These are phyloP conservation scores for Furcifer pardalis DNA, from an alignment of 2,797 vertebrate genomes.

Conservation along the genomic window DNA sequence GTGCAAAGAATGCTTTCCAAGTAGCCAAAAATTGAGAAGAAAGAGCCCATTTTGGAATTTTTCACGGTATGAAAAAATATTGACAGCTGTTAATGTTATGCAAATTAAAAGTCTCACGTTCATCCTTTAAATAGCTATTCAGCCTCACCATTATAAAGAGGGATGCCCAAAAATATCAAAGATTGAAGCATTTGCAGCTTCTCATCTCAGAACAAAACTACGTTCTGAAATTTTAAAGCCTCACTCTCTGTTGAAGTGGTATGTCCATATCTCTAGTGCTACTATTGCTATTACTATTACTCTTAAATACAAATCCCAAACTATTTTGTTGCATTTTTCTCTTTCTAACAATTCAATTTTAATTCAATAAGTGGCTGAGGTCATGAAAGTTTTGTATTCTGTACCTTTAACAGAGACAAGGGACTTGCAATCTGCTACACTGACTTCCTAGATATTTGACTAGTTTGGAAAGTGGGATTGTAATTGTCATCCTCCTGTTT, in stretches of 20 bases:
- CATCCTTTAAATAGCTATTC: constrained; percentile 51
- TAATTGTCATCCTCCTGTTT: constrained; percentile 12
- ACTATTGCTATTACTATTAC: not conserved
- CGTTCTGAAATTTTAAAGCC: constrained; percentile 27
- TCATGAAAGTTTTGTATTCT: constrained; percentile 60
- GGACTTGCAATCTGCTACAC: not conserved
- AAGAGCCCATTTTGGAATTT: constrained; percentile 60
- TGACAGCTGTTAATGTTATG: constrained; percentile 58
- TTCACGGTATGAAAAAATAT: constrained; percentile 67
- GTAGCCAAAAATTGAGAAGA: constrained; percentile 53
- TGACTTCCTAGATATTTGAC: constrained; percentile 45
- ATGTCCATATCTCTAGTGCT: not conserved
- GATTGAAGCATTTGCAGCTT: constrained; percentile 19
- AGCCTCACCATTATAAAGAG: constrained; percentile 39
- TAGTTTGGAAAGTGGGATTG: constrained; percentile 41
- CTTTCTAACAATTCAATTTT: constrained; percentile 62
- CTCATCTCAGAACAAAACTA: constrained; percentile 34
- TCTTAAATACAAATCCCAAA: constrained; percentile 13
- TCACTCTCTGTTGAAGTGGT: not conserved
- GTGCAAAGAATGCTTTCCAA: constrained; percentile 61
- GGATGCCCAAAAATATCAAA: constrained; percentile 35
- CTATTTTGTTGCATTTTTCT: constrained; percentile 66
- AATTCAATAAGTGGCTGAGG: constrained; percentile 57
- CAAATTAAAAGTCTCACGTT: constrained; percentile 54
- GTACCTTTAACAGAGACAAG: constrained; percentile 56